Percentiles rank a stretch among this genome's conserved stretches.
These are phyloP conservation scores for Athalia circularis DNA, from an alignment of 2,888 invertebrate genomes.

Conservation along the genomic window DNA sequence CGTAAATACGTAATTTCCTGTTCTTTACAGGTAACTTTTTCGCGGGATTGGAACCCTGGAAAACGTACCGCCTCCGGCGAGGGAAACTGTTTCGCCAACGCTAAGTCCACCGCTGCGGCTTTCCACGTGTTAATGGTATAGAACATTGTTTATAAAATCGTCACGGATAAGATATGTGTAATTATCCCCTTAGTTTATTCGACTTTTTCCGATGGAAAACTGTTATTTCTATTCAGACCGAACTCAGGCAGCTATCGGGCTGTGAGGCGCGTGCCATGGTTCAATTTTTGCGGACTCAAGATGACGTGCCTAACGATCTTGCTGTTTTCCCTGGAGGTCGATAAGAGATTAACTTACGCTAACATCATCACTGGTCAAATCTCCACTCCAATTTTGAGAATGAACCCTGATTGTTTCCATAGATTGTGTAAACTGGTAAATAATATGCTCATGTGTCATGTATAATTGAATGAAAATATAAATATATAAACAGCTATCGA, in stretches of 20 bases:
- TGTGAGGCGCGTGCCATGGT: constrained; percentile 35
- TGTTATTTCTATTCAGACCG: constrained; percentile 11
- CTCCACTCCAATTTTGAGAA: neutral
- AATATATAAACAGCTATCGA: neutral
- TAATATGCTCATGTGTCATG: too few relatives aligned
- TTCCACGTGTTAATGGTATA: constrained; percentile 27
- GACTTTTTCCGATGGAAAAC: too few relatives aligned
- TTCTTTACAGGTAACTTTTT: constrained; percentile 38
- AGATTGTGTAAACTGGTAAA: too few relatives aligned
- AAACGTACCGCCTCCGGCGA: constrained; percentile 19
- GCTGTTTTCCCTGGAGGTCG: constrained; percentile 18
- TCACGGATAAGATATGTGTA: neutral
- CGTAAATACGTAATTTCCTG: neutral
- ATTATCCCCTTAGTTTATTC: neutral
- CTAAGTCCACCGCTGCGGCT: constrained; percentile 23
- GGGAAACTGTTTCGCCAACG: constrained; percentile 28
- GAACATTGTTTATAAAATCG: neutral
- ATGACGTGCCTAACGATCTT: constrained; percentile 34
- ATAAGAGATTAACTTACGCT: constrained; percentile 14
- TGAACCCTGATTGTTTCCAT: too few relatives aligned
- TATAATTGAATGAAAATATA: too few relatives aligned
- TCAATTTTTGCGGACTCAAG: constrained; percentile 19
- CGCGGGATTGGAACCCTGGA: constrained; percentile 41
- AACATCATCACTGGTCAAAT: neutral
- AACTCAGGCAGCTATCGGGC: constrained; percentile 34